These are phyloP conservation scores for Steatocranus sp. DNA, from an alignment of 2,797 vertebrate species.

Conservation along the genomic window DNA sequence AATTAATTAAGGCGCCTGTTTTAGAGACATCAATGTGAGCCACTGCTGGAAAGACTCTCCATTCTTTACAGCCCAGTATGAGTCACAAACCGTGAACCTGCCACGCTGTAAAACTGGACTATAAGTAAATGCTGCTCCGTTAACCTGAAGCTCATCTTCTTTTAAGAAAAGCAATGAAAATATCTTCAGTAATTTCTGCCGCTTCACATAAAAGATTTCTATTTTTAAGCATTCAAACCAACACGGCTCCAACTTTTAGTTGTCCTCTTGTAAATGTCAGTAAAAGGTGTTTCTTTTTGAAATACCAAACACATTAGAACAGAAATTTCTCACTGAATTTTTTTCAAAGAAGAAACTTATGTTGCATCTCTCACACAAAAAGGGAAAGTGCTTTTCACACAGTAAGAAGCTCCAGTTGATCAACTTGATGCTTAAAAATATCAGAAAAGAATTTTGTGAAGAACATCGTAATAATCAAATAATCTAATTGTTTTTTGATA, in stretches of 20 bases:
- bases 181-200: neutral
- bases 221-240: neutral
- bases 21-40: conserved; percentile 55
- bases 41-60: conserved; percentile 29
- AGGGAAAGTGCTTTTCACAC: neutral
- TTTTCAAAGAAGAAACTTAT: neutral
- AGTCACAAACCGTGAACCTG: neutral
- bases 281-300: neutral
- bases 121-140: neutral
- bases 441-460: neutral
- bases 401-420: neutral
- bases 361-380: neutral
- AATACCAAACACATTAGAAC: neutral
- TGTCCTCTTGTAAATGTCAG: neutral
- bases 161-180: neutral
- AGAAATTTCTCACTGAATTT: neutral
- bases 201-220: neutral
- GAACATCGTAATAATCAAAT: neutral
- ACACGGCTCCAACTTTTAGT: neutral
- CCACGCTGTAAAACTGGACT: neutral
- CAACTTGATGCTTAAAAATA: neutral
- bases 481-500: neutral
- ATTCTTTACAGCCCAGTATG: neutral
- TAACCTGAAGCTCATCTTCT: neutral
- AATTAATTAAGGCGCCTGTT: conserved; percentile 65